Evolutionary conservation across 2,888 invertebrate genomes (phyloP), one percentile per base, ranked within the genome.

Genomic region (Aplocera efformata): DNA sequence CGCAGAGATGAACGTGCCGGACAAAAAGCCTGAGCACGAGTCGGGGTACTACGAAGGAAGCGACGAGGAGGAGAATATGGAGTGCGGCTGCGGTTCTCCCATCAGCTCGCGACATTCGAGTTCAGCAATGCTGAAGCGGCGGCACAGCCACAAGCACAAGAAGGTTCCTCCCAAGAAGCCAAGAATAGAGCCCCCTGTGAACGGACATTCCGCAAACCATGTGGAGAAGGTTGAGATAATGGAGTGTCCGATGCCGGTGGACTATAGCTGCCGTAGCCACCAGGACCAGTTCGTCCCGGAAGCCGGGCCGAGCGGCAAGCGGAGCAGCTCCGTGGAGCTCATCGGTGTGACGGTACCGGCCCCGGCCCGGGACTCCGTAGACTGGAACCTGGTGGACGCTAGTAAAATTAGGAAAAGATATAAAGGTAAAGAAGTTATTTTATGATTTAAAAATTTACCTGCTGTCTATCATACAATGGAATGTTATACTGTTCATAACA

Each of bases 11-110:
- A 90, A 88, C 67, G 79, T 90, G 57, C 90, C 91, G 57, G 85
- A 88, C 65, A 92, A 92, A 60, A 91, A 91, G 62, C 90, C 91
- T 58, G 92, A 92, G 60, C 93, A 94, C 89, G 95, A 95, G 88
- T 94, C 94, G 76, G 94, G 94, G 52, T 95, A 94, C 75, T 95
- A 94, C 90, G 94, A 94, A 81, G 94, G 93, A 58, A 92, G 91
- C 72, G 90, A 90, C 66, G 90, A 90, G 64, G 91, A 91, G 68
- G 90, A 90, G 54, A 89, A 85, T 54, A 89, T 88, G 81, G 91
- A 90, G 84, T 83, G 82, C 53, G 81, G 76, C 36, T 86, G 86
- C 60, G 80, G 84, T 10, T 84, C 85, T 7, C 83, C 85, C 7
- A 72, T 80, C 24, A 85, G 84, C 60, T 85, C 86, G 1, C 63